These are phyloP conservation scores for Synanceia verrucosa DNA, from an alignment of 2,797 vertebrate species.

Conservation along the genomic window DNA sequence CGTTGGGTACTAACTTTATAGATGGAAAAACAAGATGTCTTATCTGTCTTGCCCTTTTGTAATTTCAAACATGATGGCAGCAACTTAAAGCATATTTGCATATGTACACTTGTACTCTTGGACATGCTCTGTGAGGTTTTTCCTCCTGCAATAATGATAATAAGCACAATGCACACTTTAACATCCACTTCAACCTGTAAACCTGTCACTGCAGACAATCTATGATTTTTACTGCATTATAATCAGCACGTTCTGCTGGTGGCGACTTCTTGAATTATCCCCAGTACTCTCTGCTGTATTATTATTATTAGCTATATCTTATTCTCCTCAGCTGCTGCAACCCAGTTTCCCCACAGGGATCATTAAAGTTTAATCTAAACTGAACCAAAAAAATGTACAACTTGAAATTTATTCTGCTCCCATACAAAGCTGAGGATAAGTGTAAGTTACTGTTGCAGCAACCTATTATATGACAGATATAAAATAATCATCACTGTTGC, in stretches of 20 bases:
- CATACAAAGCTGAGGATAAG: slow-evolving; percentile 41
- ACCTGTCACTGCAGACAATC: slow-evolving; percentile 39
- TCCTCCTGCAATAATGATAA: too few relatives aligned
- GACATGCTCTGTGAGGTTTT: too few relatives aligned
- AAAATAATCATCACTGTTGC: slow-evolving; percentile 50
- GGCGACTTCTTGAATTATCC: slow-evolving; percentile 65
- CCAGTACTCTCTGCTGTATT: slow-evolving; percentile 53
- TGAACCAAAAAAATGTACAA: slow-evolving; percentile 64
- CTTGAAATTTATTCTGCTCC: slow-evolving; percentile 54
- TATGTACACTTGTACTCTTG: slow-evolving; percentile 37
- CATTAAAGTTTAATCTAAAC: slow-evolving; percentile 71
- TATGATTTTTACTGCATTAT: slow-evolving; percentile 44
- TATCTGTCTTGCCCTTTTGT: slow-evolving; percentile 36
- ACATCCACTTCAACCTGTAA: slow-evolving; percentile 38
- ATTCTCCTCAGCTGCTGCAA: slow-evolving; percentile 59
- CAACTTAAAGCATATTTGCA: slow-evolving; percentile 35
- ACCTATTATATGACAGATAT: slow-evolving; percentile 42
- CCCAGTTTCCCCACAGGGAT: slow-evolving; percentile 47
- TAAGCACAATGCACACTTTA: slow-evolving; percentile 23
- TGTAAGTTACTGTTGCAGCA: slow-evolving; percentile 44
- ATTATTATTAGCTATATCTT: slow-evolving; percentile 54
- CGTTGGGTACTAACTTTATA: slow-evolving; percentile 31
- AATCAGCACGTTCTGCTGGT: slow-evolving; percentile 42
- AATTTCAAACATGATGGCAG: slow-evolving; percentile 30
- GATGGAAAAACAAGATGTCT: slow-evolving; percentile 37